Conservation (phyloP, 2,797 vertebrate genomes). For the Darevskia mixta region DNA sequence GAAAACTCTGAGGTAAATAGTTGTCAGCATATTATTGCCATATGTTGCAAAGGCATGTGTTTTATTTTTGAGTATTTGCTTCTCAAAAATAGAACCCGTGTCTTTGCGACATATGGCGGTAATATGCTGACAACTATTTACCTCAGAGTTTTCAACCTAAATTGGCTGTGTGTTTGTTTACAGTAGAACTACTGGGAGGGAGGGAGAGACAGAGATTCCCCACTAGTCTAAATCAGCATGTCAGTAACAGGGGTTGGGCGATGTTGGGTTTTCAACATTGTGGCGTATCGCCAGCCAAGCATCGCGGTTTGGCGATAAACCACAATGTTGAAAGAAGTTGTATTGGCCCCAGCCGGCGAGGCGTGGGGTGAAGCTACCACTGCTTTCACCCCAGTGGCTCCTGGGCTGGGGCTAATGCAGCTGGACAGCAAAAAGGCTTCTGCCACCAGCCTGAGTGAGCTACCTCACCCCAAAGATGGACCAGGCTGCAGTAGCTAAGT, state of each 20-base stretch:
- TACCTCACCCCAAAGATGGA: no score
- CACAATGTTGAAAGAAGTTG: no score
- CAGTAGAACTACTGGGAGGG: constrained; percentile 43
- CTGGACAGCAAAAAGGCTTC: no score
- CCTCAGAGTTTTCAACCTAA: constrained; percentile 30
- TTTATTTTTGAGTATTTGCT: constrained; percentile 56
- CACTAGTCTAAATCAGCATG: constrained; percentile 56
- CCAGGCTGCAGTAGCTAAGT: no score
- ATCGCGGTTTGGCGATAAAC: no score
- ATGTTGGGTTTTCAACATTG: no score
- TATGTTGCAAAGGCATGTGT: constrained; percentile 21
- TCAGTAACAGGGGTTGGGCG: constrained; percentile 1
- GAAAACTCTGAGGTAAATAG: constrained; percentile 36
- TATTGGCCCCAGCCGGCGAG: no score
- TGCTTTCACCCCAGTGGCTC: no score
- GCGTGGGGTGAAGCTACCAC: no score
- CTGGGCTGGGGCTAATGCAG: no score
- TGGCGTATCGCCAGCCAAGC: no score
- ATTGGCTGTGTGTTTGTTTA: constrained; percentile 37
- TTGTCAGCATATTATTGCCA: constrained; percentile 27
- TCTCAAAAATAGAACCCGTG: constrained; percentile 42
- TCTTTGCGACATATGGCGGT: constrained; percentile 19
- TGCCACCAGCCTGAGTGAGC: no score
- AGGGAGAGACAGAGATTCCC: constrained; percentile 58
- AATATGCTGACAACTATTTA: constrained; percentile 36